phyloP scores from a whole-genome alignment of 2,113 vertebrate species.

The Syngnathus floridae region DNA sequence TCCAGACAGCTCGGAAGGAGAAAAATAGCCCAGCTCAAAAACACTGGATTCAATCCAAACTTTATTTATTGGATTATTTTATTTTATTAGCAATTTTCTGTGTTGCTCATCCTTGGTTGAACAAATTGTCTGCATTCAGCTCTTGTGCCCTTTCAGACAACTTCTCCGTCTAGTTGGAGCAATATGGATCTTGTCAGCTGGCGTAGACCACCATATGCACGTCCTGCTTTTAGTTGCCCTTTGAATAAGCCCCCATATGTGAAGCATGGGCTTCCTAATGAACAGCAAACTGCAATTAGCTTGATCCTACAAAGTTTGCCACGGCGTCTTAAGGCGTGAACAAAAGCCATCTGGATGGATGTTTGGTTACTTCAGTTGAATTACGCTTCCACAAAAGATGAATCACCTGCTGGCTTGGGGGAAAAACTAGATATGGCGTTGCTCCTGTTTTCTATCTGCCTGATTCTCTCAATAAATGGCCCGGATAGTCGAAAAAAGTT shows the following conservation, averaged over 20 bases:
- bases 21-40: neutral
- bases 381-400: neutral
- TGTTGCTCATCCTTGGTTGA: too few relatives aligned
- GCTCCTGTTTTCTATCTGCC: slow-evolving; percentile 4
- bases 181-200: slow-evolving; percentile 9
- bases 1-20: neutral
- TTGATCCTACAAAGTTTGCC: neutral
- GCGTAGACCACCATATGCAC: slow-evolving; percentile 19
- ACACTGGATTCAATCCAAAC: too few relatives aligned
- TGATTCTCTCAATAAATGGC: slow-evolving; percentile 13
- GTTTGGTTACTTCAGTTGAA: slow-evolving; percentile 8
- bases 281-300: neutral
- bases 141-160: too few relatives aligned
- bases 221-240: slow-evolving; percentile 9
- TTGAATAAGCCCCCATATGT: slow-evolving; percentile 19
- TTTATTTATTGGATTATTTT: too few relatives aligned
- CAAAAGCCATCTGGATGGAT: slow-evolving; percentile 16
- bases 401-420: too few relatives aligned
- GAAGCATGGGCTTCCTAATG: slow-evolving; percentile 15
- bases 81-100: too few relatives aligned
- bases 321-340: neutral
- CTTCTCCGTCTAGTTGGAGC: too few relatives aligned
- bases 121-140: too few relatives aligned
- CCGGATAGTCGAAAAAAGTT: slow-evolving; percentile 1
- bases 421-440: slow-evolving; percentile 4